Evolutionary conservation across 2,888 invertebrate genomes (phyloP).

Genomic region (Sepiola atlantica): DNA sequence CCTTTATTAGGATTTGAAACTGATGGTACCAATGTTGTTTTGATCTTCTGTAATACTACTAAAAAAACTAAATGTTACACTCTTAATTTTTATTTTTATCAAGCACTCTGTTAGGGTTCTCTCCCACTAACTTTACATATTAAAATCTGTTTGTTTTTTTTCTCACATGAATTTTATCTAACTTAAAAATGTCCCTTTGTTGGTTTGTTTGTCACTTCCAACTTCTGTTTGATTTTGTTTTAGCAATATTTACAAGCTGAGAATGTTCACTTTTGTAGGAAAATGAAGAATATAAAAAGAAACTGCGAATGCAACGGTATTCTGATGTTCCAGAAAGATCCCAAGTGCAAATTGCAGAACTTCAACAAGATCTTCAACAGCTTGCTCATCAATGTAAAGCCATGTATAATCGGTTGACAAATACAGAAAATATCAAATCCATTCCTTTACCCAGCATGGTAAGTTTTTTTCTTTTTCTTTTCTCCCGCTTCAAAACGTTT

Average conservation of each 20-base stretch:
- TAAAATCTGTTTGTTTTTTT: too few relatives aligned
- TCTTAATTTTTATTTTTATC: too few relatives aligned
- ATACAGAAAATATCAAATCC: background rate
- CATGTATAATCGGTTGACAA: constrained; percentile 54
- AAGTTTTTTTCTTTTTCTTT: background rate
- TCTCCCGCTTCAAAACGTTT: background rate
- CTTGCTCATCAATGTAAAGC: constrained; percentile 61
- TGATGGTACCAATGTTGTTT: too few relatives aligned
- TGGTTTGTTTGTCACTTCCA: background rate
- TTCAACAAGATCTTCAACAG: constrained; percentile 59
- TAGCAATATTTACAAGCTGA: background rate
- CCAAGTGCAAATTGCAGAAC: constrained; percentile 54
- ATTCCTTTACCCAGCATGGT: background rate
- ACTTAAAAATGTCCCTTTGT: background rate
- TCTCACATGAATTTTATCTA: background rate
- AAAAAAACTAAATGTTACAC: too few relatives aligned
- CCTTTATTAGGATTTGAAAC: too few relatives aligned
- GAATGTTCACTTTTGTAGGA: background rate
- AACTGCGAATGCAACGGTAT: background rate
- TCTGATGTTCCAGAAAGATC: background rate
- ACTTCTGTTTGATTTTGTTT: background rate
- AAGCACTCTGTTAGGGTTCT: too few relatives aligned
- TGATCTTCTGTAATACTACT: too few relatives aligned
- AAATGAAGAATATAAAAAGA: constrained; percentile 40
- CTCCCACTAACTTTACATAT: too few relatives aligned